Percentiles rank a stretch among this genome's conserved stretches.
Evolutionary conservation across 2,113 vertebrate genomes (phyloP).

Genomic region (Phylloscopus trochiloides): DNA sequence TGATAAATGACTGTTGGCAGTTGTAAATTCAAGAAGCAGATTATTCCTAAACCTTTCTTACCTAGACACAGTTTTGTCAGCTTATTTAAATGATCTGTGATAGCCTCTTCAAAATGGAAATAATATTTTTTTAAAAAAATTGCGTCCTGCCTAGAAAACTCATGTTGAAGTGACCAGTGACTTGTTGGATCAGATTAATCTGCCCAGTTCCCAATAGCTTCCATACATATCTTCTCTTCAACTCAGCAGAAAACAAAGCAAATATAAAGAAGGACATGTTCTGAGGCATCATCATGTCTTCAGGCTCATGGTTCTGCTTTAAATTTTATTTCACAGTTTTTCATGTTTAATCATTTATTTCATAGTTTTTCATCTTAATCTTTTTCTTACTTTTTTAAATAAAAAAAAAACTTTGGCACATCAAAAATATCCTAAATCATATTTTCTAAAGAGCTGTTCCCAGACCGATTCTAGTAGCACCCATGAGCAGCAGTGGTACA

Average conservation of each 20-base stretch:
- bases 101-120: neutral
- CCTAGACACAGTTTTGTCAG: neutral
- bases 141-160: neutral
- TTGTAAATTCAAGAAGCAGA: neutral
- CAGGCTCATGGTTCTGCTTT: neutral
- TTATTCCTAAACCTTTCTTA: neutral
- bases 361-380: neutral
- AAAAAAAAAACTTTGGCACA: neutral
- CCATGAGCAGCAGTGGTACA: neutral
- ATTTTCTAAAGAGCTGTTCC: neutral
- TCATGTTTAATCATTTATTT: neutral
- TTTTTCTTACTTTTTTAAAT: neutral
- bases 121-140: neutral
- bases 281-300: neutral
- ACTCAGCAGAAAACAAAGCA: neutral
- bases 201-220: neutral
- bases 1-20: neutral
- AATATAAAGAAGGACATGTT: neutral
- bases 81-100: neutral
- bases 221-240: neutral
- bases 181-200: neutral
- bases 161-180: neutral
- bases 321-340: neutral
- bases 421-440: neutral
- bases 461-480: neutral